phyloP scores from a whole-genome alignment of 2,888 invertebrate species.

The Globia sparganii region DNA sequence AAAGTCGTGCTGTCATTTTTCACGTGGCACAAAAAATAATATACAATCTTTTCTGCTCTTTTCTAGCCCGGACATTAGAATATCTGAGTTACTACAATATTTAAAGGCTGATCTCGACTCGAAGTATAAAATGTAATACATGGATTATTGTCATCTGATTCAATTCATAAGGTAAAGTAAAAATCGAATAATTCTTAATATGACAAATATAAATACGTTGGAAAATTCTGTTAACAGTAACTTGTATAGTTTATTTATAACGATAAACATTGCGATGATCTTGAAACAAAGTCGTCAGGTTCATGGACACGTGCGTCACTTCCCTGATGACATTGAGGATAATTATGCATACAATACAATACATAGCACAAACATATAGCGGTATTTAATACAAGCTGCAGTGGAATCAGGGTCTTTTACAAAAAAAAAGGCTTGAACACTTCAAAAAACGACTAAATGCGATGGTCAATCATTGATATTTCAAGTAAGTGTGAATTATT shows the following conservation, averaged over 20 bases:
- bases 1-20: not conserved
- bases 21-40: not conserved
- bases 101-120: not conserved
- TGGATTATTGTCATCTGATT: not conserved
- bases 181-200: not conserved
- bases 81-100: not conserved
- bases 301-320: conserved; percentile 56
- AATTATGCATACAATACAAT: conserved; percentile 53
- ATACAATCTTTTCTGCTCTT: not conserved
- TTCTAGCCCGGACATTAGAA: not conserved
- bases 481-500: not conserved
- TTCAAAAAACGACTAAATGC: not conserved
- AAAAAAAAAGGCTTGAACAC: not conserved
- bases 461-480: not conserved
- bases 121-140: not conserved
- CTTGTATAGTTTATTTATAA: conserved; percentile 18
- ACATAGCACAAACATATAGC: not conserved
- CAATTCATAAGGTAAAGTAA: not conserved
- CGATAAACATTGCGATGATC: conserved; percentile 47
- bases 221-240: not conserved
- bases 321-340: conserved; percentile 54
- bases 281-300: conserved; percentile 57
- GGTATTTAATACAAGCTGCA: conserved; percentile 15
- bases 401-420: not conserved
- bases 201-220: not conserved